These are phyloP conservation scores for Cichlasoma orientale DNA, from an alignment of 2,797 vertebrate genomes.

Conservation along the genomic window DNA sequence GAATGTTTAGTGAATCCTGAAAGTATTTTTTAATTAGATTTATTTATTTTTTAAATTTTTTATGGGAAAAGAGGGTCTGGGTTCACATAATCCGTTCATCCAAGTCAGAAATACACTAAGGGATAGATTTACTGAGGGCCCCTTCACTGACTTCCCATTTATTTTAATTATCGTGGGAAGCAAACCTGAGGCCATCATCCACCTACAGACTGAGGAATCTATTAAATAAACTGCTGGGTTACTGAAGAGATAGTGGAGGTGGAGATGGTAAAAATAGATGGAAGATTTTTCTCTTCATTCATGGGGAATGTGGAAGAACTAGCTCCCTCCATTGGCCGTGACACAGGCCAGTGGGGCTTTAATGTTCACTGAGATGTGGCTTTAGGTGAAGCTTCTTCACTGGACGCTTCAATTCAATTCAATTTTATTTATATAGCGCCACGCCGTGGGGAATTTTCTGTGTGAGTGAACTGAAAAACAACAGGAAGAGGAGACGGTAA, in stretches of 20 bases:
- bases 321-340: conserved; percentile 50
- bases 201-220: conserved; percentile 12
- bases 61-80: not conserved
- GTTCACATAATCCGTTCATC: not conserved
- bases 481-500: conserved; percentile 4
- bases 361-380: conserved; percentile 62
- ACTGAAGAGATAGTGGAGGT: conserved; percentile 8
- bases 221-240: conserved; percentile 14
- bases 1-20: not conserved
- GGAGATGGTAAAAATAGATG: conserved; percentile 20
- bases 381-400: conserved; percentile 24
- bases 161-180: not conserved
- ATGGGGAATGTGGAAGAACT: conserved; percentile 51
- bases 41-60: not conserved
- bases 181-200: conserved; percentile 16
- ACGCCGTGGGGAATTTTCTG: conserved; percentile 49
- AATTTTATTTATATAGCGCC: too few relatives aligned
- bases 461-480: conserved; percentile 41
- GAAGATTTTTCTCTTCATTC: conserved; percentile 38
- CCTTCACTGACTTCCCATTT: not conserved
- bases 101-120: not conserved
- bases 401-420: conserved; percentile 12
- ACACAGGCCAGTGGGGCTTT: conserved; percentile 41
- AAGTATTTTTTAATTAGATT: not conserved
- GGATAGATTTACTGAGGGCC: not conserved